Conservation (phyloP, 2,888 invertebrate genomes). For the Stenoptilia bipunctidactyla region DNA sequence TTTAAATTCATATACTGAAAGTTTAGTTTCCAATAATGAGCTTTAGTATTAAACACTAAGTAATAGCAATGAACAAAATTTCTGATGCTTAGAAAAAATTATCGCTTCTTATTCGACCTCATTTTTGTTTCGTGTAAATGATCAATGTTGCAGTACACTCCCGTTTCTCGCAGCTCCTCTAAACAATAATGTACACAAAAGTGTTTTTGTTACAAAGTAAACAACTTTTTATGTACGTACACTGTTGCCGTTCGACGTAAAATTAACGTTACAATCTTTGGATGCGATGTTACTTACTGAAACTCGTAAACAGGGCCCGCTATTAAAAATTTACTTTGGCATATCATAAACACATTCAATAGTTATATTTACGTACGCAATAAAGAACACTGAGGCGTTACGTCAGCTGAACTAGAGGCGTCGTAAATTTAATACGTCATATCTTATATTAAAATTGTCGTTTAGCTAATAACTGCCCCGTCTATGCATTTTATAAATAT, state of each 20-base stretch:
- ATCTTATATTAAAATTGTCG: conserved; percentile 68
- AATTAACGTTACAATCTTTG: conserved; percentile 23
- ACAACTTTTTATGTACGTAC: conserved; percentile 20
- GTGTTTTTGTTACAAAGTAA: conserved; percentile 9
- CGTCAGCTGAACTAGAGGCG: conserved; percentile 49
- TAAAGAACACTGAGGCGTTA: conserved; percentile 61
- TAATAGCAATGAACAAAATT: too few species aligned
- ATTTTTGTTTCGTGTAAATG: conserved; percentile 47
- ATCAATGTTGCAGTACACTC: conserved; percentile 33
- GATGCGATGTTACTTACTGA: conserved; percentile 17
- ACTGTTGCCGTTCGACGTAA: conserved; percentile 19
- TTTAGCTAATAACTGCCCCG: conserved; percentile 65
- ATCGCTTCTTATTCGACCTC: conserved; percentile 44
- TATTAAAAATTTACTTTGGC: conserved; percentile 45
- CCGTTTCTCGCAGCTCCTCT: conserved; percentile 3
- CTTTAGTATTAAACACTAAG: too few species aligned
- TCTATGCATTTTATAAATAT: conserved; percentile 42
- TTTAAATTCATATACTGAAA: too few species aligned
- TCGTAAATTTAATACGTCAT: conserved; percentile 70
- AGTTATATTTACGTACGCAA: conserved; percentile 58
- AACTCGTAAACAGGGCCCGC: conserved; percentile 33
- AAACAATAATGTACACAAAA: conserved; percentile 11
- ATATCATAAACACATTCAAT: conserved; percentile 55
- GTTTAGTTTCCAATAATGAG: too few species aligned
- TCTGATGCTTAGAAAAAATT: conserved; percentile 23